Conservation (phyloP, 2,113 vertebrate species). For the Stomatorhinus ivindoensis region DNA sequence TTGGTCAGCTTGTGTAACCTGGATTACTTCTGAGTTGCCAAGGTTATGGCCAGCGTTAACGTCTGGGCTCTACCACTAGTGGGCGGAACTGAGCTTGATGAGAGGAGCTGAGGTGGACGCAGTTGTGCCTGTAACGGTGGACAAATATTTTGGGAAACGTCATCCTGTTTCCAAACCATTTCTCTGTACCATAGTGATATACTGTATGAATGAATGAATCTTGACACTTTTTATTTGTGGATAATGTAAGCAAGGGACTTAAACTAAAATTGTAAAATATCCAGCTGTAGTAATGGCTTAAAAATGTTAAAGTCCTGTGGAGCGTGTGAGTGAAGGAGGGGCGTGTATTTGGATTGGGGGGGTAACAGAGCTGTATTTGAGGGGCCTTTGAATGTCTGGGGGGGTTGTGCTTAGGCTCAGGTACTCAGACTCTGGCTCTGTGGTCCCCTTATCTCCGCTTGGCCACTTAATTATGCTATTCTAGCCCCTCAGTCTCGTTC, state of each 20-base stretch:
- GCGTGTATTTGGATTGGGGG: neutral
- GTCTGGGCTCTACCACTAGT: neutral
- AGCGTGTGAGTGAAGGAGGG: neutral
- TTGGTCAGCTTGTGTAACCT: neutral
- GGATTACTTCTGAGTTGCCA: neutral
- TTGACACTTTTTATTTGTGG: neutral
- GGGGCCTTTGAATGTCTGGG: neutral
- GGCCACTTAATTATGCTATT: slow-evolving; percentile 7
- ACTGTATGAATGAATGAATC: neutral
- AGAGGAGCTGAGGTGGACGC: neutral
- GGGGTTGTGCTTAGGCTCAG: neutral
- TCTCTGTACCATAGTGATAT: neutral
- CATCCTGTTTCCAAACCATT: neutral
- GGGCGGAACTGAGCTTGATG: neutral
- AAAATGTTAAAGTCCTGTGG: neutral
- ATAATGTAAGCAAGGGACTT: neutral
- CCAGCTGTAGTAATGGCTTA: neutral
- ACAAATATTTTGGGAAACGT: neutral
- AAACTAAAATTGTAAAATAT: neutral
- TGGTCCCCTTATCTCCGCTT: neutral
- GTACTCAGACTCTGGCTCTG: neutral
- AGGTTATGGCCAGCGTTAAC: neutral
- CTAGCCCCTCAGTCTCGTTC: neutral
- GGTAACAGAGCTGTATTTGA: neutral
- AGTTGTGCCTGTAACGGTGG: neutral